These are phyloP conservation scores for Porites lutea DNA, from an alignment of 64 coral and sea anemone genomes.

Conservation along the genomic window DNA sequence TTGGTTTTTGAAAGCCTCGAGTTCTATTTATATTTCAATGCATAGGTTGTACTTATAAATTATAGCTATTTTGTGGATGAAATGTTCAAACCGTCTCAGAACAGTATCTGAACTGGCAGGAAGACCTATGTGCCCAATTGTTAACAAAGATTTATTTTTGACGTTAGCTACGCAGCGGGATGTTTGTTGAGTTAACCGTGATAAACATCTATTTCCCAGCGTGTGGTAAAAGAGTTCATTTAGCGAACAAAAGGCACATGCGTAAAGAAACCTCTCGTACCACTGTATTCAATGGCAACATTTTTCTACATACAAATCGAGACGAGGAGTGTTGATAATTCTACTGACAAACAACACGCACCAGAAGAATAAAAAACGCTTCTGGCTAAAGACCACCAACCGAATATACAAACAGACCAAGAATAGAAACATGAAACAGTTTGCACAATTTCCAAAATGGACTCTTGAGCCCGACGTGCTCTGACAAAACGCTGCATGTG, in stretches of 20 bases:
- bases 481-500: background rate
- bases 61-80: background rate
- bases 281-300: background rate
- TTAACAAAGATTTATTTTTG: conserved; percentile 46
- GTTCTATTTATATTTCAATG: too few relatives aligned
- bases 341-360: background rate
- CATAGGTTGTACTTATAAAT: background rate
- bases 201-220: conserved; percentile 53
- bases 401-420: too few relatives aligned
- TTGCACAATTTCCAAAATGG: background rate
- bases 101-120: background rate
- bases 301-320: conserved; percentile 55
- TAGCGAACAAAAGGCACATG: conserved; percentile 42
- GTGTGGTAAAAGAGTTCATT: conserved; percentile 58
- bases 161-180: conserved; percentile 43
- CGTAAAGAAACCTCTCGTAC: background rate
- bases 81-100: background rate
- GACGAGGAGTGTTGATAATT: background rate
- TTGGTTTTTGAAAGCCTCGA: too few relatives aligned
- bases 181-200: conserved; percentile 60
- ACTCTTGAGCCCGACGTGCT: background rate
- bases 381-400: too few relatives aligned
- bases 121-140: conserved; percentile 28
- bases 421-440: background rate
- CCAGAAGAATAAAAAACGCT: background rate